These are phyloP conservation scores for Silurus meridionalis DNA, from an alignment of 2,113 vertebrate genomes.

Conservation along the genomic window DNA sequence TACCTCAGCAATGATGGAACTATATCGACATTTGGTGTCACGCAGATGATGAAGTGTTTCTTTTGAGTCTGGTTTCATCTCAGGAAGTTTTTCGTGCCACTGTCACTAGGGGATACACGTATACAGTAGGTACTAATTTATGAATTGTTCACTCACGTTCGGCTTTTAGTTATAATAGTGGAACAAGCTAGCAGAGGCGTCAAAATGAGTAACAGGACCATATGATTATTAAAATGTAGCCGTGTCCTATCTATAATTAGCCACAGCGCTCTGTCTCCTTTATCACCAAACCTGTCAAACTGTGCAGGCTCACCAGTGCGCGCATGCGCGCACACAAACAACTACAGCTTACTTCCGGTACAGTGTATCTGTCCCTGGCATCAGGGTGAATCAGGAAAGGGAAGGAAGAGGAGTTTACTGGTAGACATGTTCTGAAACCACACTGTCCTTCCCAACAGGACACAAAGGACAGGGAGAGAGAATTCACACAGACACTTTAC, in stretches of 20 bases:
- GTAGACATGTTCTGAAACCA: constrained; percentile 15
- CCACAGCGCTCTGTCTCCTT: neutral
- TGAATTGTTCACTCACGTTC: no score
- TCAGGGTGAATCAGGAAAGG: neutral
- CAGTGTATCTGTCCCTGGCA: constrained; percentile 1
- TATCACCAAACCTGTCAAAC: neutral
- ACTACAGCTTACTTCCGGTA: constrained; percentile 32
- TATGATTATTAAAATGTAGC: neutral
- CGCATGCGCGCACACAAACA: neutral
- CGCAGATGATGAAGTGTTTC: no score
- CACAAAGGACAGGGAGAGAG: neutral
- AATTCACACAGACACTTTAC: neutral
- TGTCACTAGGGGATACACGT: no score
- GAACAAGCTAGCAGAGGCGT: neutral
- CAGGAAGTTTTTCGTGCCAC: no score
- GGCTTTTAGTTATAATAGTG: neutral
- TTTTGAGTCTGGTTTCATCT: no score
- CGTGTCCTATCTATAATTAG: neutral
- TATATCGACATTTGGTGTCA: no score
- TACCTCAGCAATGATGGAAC: no score
- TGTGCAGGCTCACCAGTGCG: neutral
- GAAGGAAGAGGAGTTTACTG: constrained; percentile 1
- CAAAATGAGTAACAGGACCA: neutral
- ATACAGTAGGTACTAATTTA: no score
- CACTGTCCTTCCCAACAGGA: neutral